A percentile compares a stretch with the other conserved stretches of the same genome.
Evolutionary conservation across 2,113 vertebrate genomes (phyloP).

Genomic region (Platysteira castanea): DNA sequence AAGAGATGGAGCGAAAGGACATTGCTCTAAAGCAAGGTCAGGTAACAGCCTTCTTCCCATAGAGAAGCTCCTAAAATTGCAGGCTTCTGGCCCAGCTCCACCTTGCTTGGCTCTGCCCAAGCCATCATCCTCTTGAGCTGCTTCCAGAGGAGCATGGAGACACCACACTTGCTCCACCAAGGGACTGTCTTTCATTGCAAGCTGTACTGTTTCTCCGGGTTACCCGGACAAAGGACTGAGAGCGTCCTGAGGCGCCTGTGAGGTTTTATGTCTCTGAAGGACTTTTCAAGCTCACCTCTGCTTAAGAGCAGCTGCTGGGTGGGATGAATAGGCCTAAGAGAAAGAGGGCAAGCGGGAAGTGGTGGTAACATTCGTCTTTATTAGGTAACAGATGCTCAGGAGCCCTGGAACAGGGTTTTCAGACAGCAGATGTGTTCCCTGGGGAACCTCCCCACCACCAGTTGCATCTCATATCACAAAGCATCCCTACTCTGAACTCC

Average conservation of each 20-base stretch:
- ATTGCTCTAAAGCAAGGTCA: conserved; percentile 32
- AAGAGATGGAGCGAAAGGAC: background rate
- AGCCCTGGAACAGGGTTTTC: conserved; percentile 25
- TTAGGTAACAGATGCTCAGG: conserved; percentile 30
- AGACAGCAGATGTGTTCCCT: background rate
- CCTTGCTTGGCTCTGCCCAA: background rate
- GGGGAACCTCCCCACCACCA: conserved; percentile 18
- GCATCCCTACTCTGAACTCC: background rate
- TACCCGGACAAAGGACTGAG: background rate
- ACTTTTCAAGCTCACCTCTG: background rate
- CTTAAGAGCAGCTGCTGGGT: background rate
- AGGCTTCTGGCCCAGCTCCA: background rate
- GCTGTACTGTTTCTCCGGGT: background rate
- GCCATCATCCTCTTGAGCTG: background rate
- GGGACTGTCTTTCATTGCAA: background rate
- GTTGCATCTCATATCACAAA: conserved; percentile 3
- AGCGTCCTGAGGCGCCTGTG: fast-evolving
- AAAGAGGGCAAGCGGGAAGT: background rate
- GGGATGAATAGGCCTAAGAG: background rate
- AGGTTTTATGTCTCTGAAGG: background rate
- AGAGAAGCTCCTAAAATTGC: background rate
- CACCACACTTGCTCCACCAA: background rate
- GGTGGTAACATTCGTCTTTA: conserved; percentile 48
- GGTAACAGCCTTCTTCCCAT: background rate
- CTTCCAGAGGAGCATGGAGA: background rate